Evolutionary conservation across 1,140 invertebrate species (phyloP), one percentile per base, ranked within the genome.

Genomic region (Habropoda laboriosa): DNA sequence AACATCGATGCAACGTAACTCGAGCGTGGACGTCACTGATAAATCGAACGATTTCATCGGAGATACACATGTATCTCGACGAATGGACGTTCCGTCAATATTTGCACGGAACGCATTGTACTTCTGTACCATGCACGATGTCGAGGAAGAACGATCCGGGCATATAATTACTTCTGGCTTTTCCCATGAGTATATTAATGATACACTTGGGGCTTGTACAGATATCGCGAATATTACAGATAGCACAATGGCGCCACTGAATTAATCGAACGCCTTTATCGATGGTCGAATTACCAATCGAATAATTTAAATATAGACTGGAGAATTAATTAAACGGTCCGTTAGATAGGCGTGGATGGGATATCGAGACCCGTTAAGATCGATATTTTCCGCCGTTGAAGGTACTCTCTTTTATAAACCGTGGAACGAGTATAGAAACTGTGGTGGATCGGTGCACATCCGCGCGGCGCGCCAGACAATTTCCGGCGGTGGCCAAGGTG

Each of bases 341-440:
- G 64, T 60, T 71, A 47, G n/a, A 30, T 47, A n/a, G 35, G 7
- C 24, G 16, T n/a, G 18, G n/a, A 55, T 45, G n/a, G 8, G 40
- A 35, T 35, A 49, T 3, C 2, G 47, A 53, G 63, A 63, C 16
- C n/a, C 7, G 30, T 42, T 57, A 35, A 61, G 64, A 82, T 79
- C 75, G 24, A 85, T 82, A 86, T 82, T 85, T 85, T 70, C 80
- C 55, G 13, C 27, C 7, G 42, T 68, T 47, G 42, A 8, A n/a
- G n/a, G 30, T 27, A 49, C 47, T 18, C 47, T 18, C 49, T 57
- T 80, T 67, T 76, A 67, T 73, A 76, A n/a, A 86, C 42, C 51
- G 71, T 73, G 55, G 63, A 38, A 55, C 30, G 47, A 60, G 32
- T 42, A 68, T n/a, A n/a, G n/a, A n/a, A 35, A 77, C 42, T 10